These are phyloP conservation scores for Hylaea fasciaria DNA, from an alignment of 2,888 invertebrate genomes.

Conservation along the genomic window DNA sequence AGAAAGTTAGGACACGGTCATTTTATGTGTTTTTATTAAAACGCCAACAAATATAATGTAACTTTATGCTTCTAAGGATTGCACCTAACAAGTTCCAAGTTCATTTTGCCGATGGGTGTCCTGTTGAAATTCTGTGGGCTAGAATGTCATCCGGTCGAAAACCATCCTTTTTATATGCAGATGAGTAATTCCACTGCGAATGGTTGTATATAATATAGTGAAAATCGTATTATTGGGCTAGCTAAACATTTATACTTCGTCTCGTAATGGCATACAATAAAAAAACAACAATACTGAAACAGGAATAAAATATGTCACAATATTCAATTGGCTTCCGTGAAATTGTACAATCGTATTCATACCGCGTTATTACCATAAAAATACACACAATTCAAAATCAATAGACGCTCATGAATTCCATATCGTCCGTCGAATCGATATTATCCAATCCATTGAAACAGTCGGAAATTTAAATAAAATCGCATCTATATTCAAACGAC, in stretches of 20 bases:
- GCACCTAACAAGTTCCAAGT: too few relatives aligned
- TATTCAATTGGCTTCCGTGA: slow-evolving; percentile 9
- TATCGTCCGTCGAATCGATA: slow-evolving; percentile 45
- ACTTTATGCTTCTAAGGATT: background rate
- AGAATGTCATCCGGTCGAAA: too few relatives aligned
- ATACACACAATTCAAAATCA: slow-evolving; percentile 26
- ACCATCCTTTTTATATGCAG: too few relatives aligned
- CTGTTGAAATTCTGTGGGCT: too few relatives aligned
- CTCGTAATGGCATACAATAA: background rate
- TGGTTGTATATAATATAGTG: too few relatives aligned
- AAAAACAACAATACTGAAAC: too few relatives aligned
- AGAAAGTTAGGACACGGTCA: slow-evolving; percentile 24
- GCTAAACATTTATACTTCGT: background rate
- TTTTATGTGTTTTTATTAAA: slow-evolving; percentile 4
- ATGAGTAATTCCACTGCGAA: too few relatives aligned
- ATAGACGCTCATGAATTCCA: slow-evolving; percentile 40
- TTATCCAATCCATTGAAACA: slow-evolving; percentile 45
- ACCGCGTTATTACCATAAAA: slow-evolving; percentile 21
- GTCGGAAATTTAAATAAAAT: slow-evolving; percentile 55
- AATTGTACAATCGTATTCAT: slow-evolving; percentile 3
- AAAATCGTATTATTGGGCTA: too few relatives aligned
- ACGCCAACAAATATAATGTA: background rate
- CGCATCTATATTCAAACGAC: slow-evolving; percentile 53
- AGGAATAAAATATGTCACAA: too few relatives aligned
- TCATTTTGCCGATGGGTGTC: too few relatives aligned